Evolutionary conservation across 2,113 vertebrate genomes (phyloP), one percentile per base, ranked within the genome.

Genomic region (Elgaria multicarinata): DNA sequence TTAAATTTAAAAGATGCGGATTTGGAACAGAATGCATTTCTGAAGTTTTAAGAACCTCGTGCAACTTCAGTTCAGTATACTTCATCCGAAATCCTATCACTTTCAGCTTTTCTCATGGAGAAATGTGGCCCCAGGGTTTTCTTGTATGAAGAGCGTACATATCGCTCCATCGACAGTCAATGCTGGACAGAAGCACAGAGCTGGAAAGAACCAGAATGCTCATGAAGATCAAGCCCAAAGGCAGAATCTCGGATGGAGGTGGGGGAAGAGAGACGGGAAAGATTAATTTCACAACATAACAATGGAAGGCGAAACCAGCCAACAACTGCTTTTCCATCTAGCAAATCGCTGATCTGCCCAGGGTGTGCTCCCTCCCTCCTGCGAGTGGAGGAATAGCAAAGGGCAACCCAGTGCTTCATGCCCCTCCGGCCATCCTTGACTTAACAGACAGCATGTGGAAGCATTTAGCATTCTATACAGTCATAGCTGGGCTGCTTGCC

Each of bases 1-100:
- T 92, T 72, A 93, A 83, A 86, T 90, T 89, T 92, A 82, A 91
- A 87, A 93, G 66, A 93, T 87, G 90, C 94, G 89, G 92, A 95
- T 94, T 92, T 94, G 92, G 79, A 91, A 64, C 62, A 39, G 81
- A 62, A 82, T 69, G 46, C 72, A 64, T 12, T 86, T 53, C 0
- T 3, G 87, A 91, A 90, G 76, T 90, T 87, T 75, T 78, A 94
- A 89, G 50, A 94, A 55, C 83, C 72, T 74, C 87, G 87, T 87
- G 87, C 87, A 92, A 88, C 28, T 88, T 0, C 20, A 90, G 2
- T 1, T 90, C 89, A 85, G 50, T 71, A n/a, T n/a, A 82, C 87
- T 86, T 79, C 86, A 93, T 91, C 85, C 85, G 50, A 90, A 87
- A 92, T 74, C 36, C 92, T 31, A 94, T 69, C 67, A 83, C 77